Conservation (phyloP, 2,888 invertebrate genomes). For the Diloba caeruleocephala region DNA sequence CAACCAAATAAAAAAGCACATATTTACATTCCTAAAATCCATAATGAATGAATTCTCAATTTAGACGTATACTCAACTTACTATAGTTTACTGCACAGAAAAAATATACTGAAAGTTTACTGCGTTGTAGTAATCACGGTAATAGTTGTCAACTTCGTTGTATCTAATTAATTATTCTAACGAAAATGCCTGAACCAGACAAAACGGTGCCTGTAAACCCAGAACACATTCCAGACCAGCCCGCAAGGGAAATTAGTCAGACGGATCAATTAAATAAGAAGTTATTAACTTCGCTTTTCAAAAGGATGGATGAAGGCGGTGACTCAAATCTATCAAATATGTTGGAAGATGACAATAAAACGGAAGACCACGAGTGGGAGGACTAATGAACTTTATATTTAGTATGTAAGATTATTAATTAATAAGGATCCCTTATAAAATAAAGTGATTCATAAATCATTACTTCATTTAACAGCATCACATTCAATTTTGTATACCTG, state of each 20-base stretch:
- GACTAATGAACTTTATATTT: conserved; percentile 53
- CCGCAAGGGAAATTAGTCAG: conserved; percentile 87
- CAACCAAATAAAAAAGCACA: no score
- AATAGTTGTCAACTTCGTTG: no score
- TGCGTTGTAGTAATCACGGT: no score
- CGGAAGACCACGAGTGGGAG: conserved; percentile 80
- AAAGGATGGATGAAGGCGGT: conserved; percentile 87
- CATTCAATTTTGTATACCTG: conserved; percentile 20
- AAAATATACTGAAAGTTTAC: no score
- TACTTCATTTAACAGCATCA: conserved; percentile 10
- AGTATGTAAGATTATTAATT: conserved; percentile 39
- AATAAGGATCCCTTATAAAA: conserved; percentile 45
- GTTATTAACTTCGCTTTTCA: conserved; percentile 90
- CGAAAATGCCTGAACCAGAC: conserved; percentile 78
- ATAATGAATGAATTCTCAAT: no score
- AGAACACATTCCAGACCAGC: conserved; percentile 66
- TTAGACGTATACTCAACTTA: no score
- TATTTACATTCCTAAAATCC: no score
- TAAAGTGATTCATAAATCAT: conserved; percentile 26
- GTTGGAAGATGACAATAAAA: conserved; percentile 73
- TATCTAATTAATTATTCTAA: no score
- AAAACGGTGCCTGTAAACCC: conserved; percentile 62
- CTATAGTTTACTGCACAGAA: no score
- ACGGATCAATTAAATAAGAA: conserved; percentile 92
- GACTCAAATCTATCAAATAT: conserved; percentile 72